A percentile compares a stretch with the other conserved stretches of the same genome.
These are phyloP conservation scores for Avahi laniger DNA, from an alignment of 2,797 vertebrate genomes.

Conservation along the genomic window DNA sequence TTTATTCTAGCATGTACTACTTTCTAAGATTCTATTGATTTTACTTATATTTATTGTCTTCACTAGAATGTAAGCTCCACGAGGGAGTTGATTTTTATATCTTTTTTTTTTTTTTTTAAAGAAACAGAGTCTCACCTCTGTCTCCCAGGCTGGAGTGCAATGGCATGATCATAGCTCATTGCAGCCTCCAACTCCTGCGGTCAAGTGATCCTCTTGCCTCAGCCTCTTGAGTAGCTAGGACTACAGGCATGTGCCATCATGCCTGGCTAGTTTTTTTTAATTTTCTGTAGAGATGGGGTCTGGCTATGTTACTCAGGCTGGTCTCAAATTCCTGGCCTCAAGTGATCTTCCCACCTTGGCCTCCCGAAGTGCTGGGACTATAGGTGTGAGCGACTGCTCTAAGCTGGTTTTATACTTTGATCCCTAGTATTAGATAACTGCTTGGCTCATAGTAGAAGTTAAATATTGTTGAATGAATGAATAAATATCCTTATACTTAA, in stretches of 20 bases:
- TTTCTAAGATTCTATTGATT: background rate
- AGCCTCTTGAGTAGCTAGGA: background rate
- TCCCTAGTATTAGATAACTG: background rate
- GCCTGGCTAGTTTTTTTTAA: background rate
- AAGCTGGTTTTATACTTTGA: background rate
- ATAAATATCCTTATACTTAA: background rate
- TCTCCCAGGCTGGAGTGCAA: background rate
- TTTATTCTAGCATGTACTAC: background rate
- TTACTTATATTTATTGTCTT: background rate
- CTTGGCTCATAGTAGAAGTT: background rate
- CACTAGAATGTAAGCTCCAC: background rate
- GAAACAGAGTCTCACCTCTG: background rate
- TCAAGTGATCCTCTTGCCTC: background rate
- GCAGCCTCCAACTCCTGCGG: background rate
- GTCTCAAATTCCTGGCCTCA: background rate
- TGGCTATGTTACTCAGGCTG: background rate
- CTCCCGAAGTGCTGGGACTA: background rate
- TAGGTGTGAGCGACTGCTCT: background rate
- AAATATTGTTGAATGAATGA: background rate
- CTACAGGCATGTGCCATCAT: background rate
- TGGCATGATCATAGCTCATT: background rate
- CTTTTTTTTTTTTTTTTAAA: background rate
- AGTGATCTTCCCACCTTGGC: background rate
- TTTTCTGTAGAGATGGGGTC: background rate
- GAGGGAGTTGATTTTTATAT: background rate